These are phyloP conservation scores for Ariolimax columbianus DNA, from an alignment of 2,888 invertebrate species.

Conservation along the genomic window DNA sequence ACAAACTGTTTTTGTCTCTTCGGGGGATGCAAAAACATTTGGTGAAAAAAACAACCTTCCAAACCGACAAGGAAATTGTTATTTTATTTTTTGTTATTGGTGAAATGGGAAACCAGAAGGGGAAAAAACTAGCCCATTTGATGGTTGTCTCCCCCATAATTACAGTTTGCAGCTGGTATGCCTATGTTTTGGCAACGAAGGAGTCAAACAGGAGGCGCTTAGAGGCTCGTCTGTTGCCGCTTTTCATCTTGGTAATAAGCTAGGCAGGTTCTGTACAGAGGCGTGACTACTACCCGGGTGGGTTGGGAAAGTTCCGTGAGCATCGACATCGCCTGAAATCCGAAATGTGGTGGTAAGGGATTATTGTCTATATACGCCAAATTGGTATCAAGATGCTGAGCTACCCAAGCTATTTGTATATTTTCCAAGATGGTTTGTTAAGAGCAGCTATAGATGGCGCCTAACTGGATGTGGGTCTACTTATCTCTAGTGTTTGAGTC, in stretches of 20 bases:
- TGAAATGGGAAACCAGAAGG: background rate
- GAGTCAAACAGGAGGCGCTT: background rate
- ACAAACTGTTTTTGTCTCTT: background rate
- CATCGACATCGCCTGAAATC: too few relatives aligned
- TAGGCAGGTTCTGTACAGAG: background rate
- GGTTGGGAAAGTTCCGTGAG: too few relatives aligned
- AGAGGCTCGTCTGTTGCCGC: background rate
- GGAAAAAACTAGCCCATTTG: background rate
- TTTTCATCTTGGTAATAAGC: background rate
- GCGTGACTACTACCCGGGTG: too few relatives aligned
- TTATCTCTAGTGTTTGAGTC: too few relatives aligned
- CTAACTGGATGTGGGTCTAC: too few relatives aligned
- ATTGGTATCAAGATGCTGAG: too few relatives aligned
- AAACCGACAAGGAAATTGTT: background rate
- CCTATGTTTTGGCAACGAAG: background rate
- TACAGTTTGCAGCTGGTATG: background rate
- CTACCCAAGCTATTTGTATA: too few relatives aligned
- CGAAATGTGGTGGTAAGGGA: too few relatives aligned
- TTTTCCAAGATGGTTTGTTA: too few relatives aligned
- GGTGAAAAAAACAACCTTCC: background rate
- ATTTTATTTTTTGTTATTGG: background rate
- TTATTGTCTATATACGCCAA: too few relatives aligned
- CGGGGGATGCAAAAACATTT: background rate
- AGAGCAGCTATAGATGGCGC: too few relatives aligned
- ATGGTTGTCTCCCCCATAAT: slow-evolving; percentile 2